Percentiles rank a stretch among this genome's conserved stretches.
phyloP scores from a whole-genome alignment of 2,113 vertebrate genomes.

The Pholis gunnellus region DNA sequence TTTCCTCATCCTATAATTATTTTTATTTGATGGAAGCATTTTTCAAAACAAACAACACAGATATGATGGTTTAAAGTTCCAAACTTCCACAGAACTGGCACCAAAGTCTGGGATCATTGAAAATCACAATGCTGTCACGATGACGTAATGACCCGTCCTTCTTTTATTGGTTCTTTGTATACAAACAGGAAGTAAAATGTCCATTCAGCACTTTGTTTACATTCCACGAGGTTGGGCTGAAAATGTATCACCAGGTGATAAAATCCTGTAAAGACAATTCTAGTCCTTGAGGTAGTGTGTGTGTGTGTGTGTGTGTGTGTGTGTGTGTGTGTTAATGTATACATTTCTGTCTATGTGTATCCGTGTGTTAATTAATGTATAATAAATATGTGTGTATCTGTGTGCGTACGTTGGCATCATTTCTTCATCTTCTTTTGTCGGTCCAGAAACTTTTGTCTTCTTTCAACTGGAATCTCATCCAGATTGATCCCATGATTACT shows the following conservation, averaged over 20 bases:
- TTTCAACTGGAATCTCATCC: constrained; percentile 86
- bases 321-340: background rate
- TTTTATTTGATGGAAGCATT: background rate
- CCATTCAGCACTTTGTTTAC: background rate
- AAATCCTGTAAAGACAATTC: background rate
- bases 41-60: background rate
- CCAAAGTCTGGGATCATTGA: background rate
- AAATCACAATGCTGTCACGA: background rate
- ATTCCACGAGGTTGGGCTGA: background rate
- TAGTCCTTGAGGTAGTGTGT: constrained; percentile 12
- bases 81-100: constrained; percentile 15
- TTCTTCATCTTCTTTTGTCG: constrained; percentile 78
- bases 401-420: constrained; percentile 16
- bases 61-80: background rate
- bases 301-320: background rate
- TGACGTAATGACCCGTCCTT: background rate
- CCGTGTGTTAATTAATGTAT: background rate
- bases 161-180: background rate
- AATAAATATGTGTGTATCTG: background rate
- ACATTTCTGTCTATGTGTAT: background rate
- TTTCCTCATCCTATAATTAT: background rate
- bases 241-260: background rate
- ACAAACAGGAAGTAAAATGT: constrained; percentile 6
- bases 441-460: constrained; percentile 84
- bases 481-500: constrained; percentile 90